Conservation (phyloP, 2,888 invertebrate genomes). For the Metopia argyrocephala region DNA sequence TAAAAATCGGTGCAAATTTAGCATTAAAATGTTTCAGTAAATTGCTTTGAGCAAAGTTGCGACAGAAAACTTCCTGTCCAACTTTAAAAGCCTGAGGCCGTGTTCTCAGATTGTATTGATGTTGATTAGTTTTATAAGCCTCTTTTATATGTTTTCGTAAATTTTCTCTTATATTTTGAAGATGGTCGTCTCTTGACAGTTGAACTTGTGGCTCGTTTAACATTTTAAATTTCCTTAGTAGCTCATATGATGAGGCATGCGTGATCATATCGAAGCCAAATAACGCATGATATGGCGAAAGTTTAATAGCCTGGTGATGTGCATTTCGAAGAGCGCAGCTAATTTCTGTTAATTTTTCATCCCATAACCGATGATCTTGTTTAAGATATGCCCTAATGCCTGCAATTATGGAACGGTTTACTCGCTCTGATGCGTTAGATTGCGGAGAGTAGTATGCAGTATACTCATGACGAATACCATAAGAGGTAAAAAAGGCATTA, state of each 20-base stretch:
- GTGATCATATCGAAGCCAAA: slow-evolving; percentile 36
- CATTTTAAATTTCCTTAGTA: slow-evolving; percentile 4
- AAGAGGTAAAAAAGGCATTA: neutral
- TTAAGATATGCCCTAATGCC: slow-evolving; percentile 41
- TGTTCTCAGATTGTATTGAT: slow-evolving; percentile 21
- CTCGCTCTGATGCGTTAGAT: slow-evolving; percentile 11
- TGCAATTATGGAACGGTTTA: slow-evolving; percentile 14
- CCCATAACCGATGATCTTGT: slow-evolving; percentile 39
- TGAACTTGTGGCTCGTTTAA: slow-evolving; percentile 12
- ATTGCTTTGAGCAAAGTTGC: too few species aligned
- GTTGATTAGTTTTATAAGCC: slow-evolving; percentile 26
- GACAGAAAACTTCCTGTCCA: too few species aligned
- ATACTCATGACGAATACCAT: neutral
- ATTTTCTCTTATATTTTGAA: slow-evolving; percentile 17
- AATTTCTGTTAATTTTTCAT: slow-evolving; percentile 23
- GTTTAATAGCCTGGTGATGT: slow-evolving; percentile 1
- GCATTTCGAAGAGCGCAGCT: slow-evolving; percentile 37
- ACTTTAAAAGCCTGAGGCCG: slow-evolving; percentile 4
- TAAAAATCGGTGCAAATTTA: too few species aligned
- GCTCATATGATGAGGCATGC: slow-evolving; percentile 10
- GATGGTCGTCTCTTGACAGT: neutral
- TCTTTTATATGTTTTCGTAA: slow-evolving; percentile 23
- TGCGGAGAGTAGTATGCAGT: slow-evolving; percentile 2
- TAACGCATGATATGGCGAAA: slow-evolving; percentile 28
- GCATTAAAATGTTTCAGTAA: too few species aligned